phyloP scores from a whole-genome alignment of 2,113 vertebrate species.

The Centropristis striata region DNA sequence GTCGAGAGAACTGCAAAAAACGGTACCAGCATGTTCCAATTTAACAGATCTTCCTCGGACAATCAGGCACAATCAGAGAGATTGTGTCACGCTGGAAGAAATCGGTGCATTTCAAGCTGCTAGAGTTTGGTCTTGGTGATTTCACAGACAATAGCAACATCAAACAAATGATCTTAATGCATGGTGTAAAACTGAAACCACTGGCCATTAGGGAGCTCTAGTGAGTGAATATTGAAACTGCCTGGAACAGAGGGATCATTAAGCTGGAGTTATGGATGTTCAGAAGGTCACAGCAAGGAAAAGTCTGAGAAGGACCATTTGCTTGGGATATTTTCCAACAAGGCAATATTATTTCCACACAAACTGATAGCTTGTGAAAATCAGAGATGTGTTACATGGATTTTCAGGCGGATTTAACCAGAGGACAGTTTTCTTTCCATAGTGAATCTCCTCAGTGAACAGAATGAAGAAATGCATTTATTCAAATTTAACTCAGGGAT shows the following conservation, averaged over 20 bases:
- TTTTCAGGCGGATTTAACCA: constrained; percentile 1
- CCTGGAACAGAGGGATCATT: constrained; percentile 19
- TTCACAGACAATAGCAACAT: constrained; percentile 41
- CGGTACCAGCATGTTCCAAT: constrained; percentile 40
- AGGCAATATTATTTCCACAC: neutral
- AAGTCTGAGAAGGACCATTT: constrained; percentile 1
- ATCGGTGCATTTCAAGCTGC: constrained; percentile 37
- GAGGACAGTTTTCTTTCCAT: neutral
- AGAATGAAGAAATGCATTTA: neutral
- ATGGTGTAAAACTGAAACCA: constrained; percentile 5
- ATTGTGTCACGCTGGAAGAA: constrained; percentile 43
- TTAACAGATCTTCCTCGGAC: constrained; percentile 49
- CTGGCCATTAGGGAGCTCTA: constrained; percentile 11
- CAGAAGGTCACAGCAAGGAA: constrained; percentile 35
- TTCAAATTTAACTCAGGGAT: constrained; percentile 6
- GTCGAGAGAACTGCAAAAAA: constrained; percentile 16
- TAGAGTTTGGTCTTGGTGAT: constrained; percentile 36
- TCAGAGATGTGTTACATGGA: neutral
- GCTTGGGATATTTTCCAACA: neutral
- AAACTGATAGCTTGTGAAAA: neutral
- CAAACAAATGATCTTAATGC: constrained; percentile 29
- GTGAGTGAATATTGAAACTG: constrained; percentile 14
- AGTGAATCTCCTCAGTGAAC: neutral
- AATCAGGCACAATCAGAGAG: constrained; percentile 60
- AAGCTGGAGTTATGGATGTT: constrained; percentile 7